Conservation (phyloP, 1,140 invertebrate species). For the Leptopilina boulardi region DNA sequence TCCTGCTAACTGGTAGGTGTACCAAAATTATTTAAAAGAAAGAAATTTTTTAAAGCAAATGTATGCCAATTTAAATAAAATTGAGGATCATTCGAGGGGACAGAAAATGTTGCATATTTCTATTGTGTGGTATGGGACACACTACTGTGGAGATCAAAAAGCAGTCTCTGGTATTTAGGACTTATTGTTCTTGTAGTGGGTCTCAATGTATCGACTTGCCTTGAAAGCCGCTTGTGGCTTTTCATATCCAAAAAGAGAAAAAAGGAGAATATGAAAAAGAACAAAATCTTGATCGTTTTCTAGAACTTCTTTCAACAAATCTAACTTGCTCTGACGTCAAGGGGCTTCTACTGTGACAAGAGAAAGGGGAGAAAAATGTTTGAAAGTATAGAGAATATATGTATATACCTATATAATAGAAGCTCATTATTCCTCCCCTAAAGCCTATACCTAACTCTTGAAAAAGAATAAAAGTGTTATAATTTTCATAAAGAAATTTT, state of each 20-base stretch:
- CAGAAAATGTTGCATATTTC: conserved; percentile 17
- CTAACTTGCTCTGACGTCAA: conserved; percentile 36
- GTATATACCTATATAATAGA: no score
- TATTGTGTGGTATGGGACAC: conserved; percentile 35
- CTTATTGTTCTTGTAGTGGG: conserved; percentile 56
- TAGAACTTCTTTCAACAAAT: conserved; percentile 43
- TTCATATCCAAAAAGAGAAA: conserved; percentile 39
- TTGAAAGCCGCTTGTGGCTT: conserved; percentile 42
- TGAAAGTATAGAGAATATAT: background rate
- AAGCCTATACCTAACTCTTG: no score
- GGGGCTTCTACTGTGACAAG: background rate
- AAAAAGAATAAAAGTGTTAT: no score
- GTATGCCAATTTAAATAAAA: conserved; percentile 20
- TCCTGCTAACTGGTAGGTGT: no score
- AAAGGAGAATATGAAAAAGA: conserved; percentile 39
- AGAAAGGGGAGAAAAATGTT: background rate
- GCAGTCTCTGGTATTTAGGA: conserved; percentile 52
- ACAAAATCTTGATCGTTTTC: conserved; percentile 45
- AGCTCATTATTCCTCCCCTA: no score
- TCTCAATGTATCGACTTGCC: conserved; percentile 49
- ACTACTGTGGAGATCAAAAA: conserved; percentile 46
- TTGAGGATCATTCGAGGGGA: conserved; percentile 27
- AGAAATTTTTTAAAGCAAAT: background rate
- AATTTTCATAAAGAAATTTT: no score
- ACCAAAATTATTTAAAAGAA: no score